Evolutionary conservation across 2,797 vertebrate species (phyloP), one percentile per base, ranked within the genome.

Genomic region (Botia kubotai): DNA sequence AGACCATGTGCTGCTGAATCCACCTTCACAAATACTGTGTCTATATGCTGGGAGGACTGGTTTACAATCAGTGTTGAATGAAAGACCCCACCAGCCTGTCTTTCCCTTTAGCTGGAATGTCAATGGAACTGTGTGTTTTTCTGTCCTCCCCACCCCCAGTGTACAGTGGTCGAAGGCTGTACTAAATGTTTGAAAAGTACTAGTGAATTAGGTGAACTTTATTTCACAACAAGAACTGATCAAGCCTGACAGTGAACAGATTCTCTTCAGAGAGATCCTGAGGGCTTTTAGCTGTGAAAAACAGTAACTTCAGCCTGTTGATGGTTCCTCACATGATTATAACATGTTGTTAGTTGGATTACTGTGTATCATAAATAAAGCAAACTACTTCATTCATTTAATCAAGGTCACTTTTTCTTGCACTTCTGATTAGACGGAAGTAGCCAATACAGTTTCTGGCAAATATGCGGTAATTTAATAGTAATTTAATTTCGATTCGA

Each of bases 1-100:
- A 74, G 78, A 77, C 36, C 83, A 79, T 77, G 63, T 81, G 67
- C 19, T 77, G 58, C 65, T 43, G 33, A 36, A 10, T 66, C 69
- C 57, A 63, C 68, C 72, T 16, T 50, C n/a, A 63, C 74, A 71
- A 50, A 60, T 60, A 48, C 29, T n/a, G 86, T 82, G 60, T 69
- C 82, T 79, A 43, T 74, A 55, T 43, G 72, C 68, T 69, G 36
- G 82, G n/a, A 75, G 76, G 83, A 84, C 83, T 86, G 83, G 83
- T 82, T 86, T 85, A 82, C 73, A 69, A 53, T 82, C 71, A 46
- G 8, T 36, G 43, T 36, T 75, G 82, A 80, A 80, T 83, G 74
- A 82, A 75, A 84, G 68, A 52, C 76, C 74, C 60, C 65, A 17
- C 52, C 57, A 21, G 50, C 69, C 68, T 62, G 2, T 55, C n/a